Percentiles rank a stretch among this genome's conserved stretches.
Evolutionary conservation across 35 echinoderm and acorn worm genomes (phyloP).

Genomic region (Hemicentrotus pulcherrimus): DNA sequence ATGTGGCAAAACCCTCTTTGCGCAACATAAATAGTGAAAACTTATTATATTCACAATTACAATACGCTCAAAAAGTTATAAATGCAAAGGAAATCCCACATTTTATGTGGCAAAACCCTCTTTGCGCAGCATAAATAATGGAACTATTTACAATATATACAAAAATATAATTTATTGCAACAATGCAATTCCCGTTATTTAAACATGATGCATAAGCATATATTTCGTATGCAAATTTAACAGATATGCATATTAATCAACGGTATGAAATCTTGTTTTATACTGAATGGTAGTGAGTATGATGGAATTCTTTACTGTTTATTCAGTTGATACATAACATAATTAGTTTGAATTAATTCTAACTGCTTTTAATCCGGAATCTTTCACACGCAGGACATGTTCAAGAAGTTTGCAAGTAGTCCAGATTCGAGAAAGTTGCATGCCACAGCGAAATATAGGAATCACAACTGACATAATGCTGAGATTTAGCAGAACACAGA

Average conservation of each 20-base stretch:
- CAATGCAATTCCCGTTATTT: not conserved
- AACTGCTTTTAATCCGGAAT: too few species aligned
- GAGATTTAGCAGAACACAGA: too few species aligned
- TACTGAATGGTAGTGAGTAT: not conserved
- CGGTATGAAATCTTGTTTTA: not conserved
- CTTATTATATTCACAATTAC: not conserved
- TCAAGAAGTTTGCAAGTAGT: too few species aligned
- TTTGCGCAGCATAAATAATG: conserved; percentile 41
- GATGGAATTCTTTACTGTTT: not conserved
- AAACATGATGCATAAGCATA: not conserved
- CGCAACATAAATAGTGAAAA: not conserved
- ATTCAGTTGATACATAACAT: not conserved
- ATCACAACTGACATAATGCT: too few species aligned
- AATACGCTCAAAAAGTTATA: not conserved
- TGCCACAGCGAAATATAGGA: too few species aligned
- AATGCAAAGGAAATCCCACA: conserved; percentile 26
- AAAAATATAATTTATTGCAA: not conserved
- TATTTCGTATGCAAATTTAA: not conserved
- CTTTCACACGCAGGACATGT: too few species aligned
- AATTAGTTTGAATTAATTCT: too few species aligned
- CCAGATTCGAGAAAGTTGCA: too few species aligned
- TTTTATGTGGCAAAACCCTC: conserved; percentile 33
- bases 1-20: conserved; percentile 37
- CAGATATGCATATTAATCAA: not conserved
- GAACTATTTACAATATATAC: conserved; percentile 46